Base-by-base conservation (phyloP, 2,888 invertebrate species). In the Chymomyza caudatula region DNA sequence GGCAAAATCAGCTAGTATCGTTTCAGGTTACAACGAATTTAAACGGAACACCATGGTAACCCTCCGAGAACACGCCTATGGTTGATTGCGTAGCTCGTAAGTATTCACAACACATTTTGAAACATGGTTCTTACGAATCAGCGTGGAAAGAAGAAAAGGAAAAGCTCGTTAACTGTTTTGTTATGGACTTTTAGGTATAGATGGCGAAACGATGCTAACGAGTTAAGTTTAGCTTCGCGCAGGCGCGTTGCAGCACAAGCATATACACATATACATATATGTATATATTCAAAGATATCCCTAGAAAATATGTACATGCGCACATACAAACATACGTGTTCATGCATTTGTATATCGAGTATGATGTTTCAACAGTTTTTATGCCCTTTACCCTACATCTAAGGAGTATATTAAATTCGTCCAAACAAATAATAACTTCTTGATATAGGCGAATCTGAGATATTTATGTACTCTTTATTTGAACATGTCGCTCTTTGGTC, bases 101-200 rank as follows among this genome's bases (percentile, higher is more conserved):
- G 56, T 52, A 56, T 44, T 19, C 51, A 51, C 22, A 20, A 4
- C 51, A 20, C 19, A 15, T 19, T 53, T 51, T 58, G 44, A 55
- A 71, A 67, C 63, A 65, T 65, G 70, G 70, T 67, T 69, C 54
- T 47, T 60, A 49, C 44, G 67, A 73, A 72, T 68, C 63, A 59
- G 53, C 63, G 59, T 55, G 29, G 52, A 64, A 73, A 67, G 67
- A 68, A 55, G 44, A 29, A 60, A 62, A 69, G 67, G 56, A 56
- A 73, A 74, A 69, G 67, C 76, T 77, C 78, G 75, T 76, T 76
- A 76, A 68, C 65, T 69, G 75, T 74, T 76, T 74, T 77, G 67
- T 72, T 77, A 77, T 72, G 67, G 74, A 58, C 60, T 67, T 74
- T 64, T 70, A 71, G 67, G 59, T 49, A 52, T 42, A 71, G 67